These are phyloP conservation scores for Brienomyrus longianalis DNA, from an alignment of 2,113 vertebrate genomes.

Conservation along the genomic window DNA sequence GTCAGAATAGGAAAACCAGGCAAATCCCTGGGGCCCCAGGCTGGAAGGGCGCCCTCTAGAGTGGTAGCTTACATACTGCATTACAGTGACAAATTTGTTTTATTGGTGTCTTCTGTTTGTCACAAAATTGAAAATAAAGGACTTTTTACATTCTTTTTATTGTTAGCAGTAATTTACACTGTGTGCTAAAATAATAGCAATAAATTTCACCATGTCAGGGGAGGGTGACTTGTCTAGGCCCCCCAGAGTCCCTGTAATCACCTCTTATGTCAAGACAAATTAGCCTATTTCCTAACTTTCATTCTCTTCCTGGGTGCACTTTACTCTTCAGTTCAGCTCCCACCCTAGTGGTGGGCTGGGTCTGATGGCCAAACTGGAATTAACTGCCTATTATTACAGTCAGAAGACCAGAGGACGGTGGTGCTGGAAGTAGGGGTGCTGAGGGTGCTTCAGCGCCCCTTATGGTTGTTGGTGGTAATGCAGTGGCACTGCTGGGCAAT, in stretches of 20 bases:
- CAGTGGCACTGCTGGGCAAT: background rate
- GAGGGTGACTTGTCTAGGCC: background rate
- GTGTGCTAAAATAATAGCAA: background rate
- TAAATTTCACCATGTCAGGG: background rate
- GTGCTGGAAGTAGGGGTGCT: background rate
- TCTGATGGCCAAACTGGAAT: background rate
- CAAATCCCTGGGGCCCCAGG: background rate
- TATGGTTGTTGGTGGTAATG: background rate
- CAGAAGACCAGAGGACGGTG: background rate
- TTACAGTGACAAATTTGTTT: background rate
- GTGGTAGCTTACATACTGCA: background rate
- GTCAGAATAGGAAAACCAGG: background rate
- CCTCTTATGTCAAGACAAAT: background rate
- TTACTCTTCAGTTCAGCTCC: background rate
- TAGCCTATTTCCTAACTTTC: background rate
- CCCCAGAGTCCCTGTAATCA: background rate
- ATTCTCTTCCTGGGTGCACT: background rate
- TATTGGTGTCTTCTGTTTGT: background rate
- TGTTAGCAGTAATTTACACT: background rate
- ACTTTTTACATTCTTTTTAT: background rate
- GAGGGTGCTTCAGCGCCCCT: background rate
- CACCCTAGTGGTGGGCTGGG: background rate
- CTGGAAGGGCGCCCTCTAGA: background rate
- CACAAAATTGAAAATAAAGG: background rate
- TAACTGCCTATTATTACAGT: background rate